Conservation (phyloP, 2,113 vertebrate genomes). For the Microtus ochrogaster region DNA sequence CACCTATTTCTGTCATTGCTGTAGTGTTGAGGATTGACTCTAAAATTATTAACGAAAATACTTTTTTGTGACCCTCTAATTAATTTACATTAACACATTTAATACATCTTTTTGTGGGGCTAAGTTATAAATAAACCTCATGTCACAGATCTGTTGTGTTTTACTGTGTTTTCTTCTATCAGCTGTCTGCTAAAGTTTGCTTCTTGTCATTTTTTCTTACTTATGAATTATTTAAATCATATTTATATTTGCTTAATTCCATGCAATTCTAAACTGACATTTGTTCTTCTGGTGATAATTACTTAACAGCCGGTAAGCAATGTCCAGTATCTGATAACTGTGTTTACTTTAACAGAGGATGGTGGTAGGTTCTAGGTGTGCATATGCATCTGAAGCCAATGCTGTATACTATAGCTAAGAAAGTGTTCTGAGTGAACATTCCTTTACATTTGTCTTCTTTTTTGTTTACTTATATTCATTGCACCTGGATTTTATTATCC, state of each 20-base stretch:
- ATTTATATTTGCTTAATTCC: constrained; percentile 67
- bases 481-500: constrained; percentile 69
- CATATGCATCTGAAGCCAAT: constrained; percentile 48
- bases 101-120: constrained; percentile 73
- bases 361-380: constrained; percentile 77
- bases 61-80: constrained; percentile 77
- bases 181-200: constrained; percentile 70
- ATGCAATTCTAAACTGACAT: constrained; percentile 78
- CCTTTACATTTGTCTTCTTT: constrained; percentile 64
- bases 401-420: constrained; percentile 49
- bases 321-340: constrained; percentile 78
- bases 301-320: constrained; percentile 77
- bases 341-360: constrained; percentile 65
- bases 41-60: constrained; percentile 68
- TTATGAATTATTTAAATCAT: constrained; percentile 49
- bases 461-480: constrained; percentile 76
- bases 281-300: constrained; percentile 83
- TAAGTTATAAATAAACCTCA: constrained; percentile 80
- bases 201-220: constrained; percentile 75
- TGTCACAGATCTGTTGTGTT: constrained; percentile 48
- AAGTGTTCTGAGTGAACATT: constrained; percentile 43
- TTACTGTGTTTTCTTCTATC: constrained; percentile 49
- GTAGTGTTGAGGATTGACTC: constrained; percentile 58
- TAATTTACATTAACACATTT: constrained; percentile 82
- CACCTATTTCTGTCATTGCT: constrained; percentile 58